phyloP scores from a whole-genome alignment of 2,888 invertebrate genomes.

The Sthenelais limicola region DNA sequence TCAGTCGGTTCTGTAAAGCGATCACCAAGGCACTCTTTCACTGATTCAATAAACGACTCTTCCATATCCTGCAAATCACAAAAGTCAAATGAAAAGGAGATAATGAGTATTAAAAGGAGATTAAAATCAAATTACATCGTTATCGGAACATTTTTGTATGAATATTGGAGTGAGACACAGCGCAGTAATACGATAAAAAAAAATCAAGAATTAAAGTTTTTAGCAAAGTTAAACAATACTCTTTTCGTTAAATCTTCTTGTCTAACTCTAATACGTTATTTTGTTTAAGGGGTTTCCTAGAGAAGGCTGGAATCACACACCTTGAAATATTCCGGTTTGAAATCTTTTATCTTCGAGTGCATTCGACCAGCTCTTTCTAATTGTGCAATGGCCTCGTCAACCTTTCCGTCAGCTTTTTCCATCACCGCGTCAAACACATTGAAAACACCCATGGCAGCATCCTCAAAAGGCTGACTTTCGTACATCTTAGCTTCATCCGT shows the following conservation, averaged over 20 bases:
- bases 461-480: constrained; percentile 57
- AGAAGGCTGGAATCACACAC: too few species aligned
- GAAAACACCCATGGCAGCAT: constrained; percentile 57
- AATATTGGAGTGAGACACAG: too few species aligned
- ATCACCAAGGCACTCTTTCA: constrained; percentile 87
- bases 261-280: too few species aligned
- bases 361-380: constrained; percentile 45
- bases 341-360: constrained; percentile 48
- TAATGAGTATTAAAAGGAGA: too few species aligned
- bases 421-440: constrained; percentile 61
- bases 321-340: constrained; percentile 49
- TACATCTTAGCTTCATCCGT: constrained; percentile 57
- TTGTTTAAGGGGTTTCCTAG: too few species aligned
- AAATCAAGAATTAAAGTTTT: too few species aligned
- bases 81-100: too few species aligned
- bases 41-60: constrained; percentile 87
- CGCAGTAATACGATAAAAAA: too few species aligned
- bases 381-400: constrained; percentile 55
- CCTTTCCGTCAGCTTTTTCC: constrained; percentile 54
- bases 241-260: too few species aligned
- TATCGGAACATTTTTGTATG: too few species aligned
- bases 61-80: constrained; percentile 87
- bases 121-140: too few species aligned
- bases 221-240: too few species aligned
- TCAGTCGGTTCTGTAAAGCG: constrained; percentile 91